phyloP scores from a whole-genome alignment of 2,113 vertebrate species.

The Centropristis striata region DNA sequence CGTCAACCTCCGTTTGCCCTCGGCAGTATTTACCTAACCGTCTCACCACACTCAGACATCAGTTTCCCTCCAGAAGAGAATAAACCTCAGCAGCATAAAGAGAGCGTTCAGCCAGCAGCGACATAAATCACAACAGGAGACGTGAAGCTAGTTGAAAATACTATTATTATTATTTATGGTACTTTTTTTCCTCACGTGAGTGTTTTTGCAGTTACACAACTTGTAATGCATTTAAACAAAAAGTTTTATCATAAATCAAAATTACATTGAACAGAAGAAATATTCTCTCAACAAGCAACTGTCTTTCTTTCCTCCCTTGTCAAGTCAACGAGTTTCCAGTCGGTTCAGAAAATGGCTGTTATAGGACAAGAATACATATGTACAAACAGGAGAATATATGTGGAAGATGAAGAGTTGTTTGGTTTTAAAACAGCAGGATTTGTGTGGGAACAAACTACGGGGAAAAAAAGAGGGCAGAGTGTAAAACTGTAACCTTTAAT shows the following conservation, averaged over 20 bases:
- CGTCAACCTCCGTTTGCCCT: slow-evolving; percentile 34
- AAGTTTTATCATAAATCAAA: slow-evolving; percentile 32
- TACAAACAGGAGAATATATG: slow-evolving; percentile 26
- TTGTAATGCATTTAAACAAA: slow-evolving; percentile 30
- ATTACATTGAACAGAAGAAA: slow-evolving; percentile 41
- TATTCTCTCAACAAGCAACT: slow-evolving; percentile 35
- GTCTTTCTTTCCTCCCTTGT: neutral
- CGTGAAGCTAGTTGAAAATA: slow-evolving; percentile 66
- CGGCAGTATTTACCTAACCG: slow-evolving; percentile 38
- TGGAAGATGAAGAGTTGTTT: neutral
- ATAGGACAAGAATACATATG: slow-evolving; percentile 33
- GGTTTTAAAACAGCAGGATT: slow-evolving; percentile 15
- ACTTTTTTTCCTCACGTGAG: slow-evolving; percentile 54
- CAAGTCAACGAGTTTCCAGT: slow-evolving; percentile 38
- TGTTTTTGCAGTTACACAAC: slow-evolving; percentile 57
- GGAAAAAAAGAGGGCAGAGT: neutral
- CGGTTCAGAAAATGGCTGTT: slow-evolving; percentile 24
- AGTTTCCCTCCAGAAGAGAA: neutral
- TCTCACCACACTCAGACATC: slow-evolving; percentile 10
- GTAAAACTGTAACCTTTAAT: slow-evolving; percentile 6
- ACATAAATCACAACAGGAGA: slow-evolving; percentile 64
- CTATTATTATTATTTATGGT: slow-evolving; percentile 82
- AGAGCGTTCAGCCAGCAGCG: neutral
- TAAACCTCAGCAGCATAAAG: neutral
- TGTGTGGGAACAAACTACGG: neutral